phyloP scores from a whole-genome alignment of 2,797 vertebrate genomes.

The Anomalospiza imberbis region DNA sequence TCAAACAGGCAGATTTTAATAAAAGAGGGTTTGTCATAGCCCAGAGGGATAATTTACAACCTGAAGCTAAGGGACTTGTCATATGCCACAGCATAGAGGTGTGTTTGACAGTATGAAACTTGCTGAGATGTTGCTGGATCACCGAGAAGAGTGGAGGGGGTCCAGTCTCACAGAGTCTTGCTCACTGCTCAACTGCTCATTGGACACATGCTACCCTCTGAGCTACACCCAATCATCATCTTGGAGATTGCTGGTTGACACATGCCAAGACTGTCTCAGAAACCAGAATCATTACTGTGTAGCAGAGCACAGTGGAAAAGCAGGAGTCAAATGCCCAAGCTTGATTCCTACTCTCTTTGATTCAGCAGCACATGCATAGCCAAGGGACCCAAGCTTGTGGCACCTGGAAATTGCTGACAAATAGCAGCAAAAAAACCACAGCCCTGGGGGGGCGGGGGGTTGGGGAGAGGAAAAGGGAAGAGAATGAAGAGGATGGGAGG shows the following conservation, averaged over 20 bases:
- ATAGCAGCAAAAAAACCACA: not conserved
- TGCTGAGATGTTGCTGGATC: not conserved
- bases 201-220: not conserved
- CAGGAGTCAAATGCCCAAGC: not conserved
- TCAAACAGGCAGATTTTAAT: not conserved
- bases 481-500: not conserved
- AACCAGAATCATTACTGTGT: not conserved
- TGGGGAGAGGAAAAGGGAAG: too few relatives aligned
- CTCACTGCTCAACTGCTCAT: not conserved
- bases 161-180: not conserved
- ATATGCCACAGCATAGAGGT: not conserved
- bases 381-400: not conserved
- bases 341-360: not conserved
- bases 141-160: not conserved
- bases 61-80: not conserved
- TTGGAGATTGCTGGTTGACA: not conserved
- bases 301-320: not conserved
- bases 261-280: not conserved
- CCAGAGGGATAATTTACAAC: not conserved
- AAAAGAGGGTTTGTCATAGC: not conserved
- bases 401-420: not conserved
- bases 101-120: not conserved
- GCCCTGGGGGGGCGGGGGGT: accelerated
- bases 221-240: not conserved
- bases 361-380: not conserved